Evolutionary conservation across 2,888 invertebrate genomes (phyloP).

Genomic region (Tanypteryx hageni): DNA sequence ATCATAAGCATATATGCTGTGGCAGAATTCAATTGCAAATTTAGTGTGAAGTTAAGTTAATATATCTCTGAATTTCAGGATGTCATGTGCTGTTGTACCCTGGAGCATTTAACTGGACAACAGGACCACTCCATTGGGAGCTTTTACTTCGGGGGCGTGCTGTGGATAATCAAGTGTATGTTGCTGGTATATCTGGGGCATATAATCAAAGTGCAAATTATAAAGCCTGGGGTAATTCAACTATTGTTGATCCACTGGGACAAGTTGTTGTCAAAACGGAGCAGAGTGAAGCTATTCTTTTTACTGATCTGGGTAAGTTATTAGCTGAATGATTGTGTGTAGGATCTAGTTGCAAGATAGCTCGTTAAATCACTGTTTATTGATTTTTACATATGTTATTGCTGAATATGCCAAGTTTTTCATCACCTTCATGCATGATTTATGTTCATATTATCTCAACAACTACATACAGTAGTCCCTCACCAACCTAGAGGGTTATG

Average conservation of each 20-base stretch:
- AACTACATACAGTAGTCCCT: not conserved
- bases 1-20: too few relatives aligned
- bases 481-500: not conserved
- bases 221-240: constrained; percentile 93
- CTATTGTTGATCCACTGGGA: constrained; percentile 91
- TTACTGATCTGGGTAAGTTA: constrained; percentile 85
- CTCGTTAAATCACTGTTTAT: too few relatives aligned
- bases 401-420: not conserved
- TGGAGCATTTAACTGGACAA: constrained; percentile 97
- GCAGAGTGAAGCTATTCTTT: constrained; percentile 83
- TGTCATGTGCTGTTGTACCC: constrained; percentile 94
- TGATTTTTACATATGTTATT: too few relatives aligned
- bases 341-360: not conserved
- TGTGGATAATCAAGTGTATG: constrained; percentile 92
- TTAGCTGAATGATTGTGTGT: constrained; percentile 4
- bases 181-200: constrained; percentile 91
- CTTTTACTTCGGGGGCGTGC: constrained; percentile 88
- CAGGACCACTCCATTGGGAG: constrained; percentile 96
- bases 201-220: constrained; percentile 84
- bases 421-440: not conserved
- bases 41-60: not conserved
- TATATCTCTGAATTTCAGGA: constrained; percentile 75
- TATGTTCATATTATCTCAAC: not conserved
- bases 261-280: constrained; percentile 83
- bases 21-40: too few relatives aligned